Conservation (phyloP, 2,797 vertebrate species). For the Chromobotia macracanthus region DNA sequence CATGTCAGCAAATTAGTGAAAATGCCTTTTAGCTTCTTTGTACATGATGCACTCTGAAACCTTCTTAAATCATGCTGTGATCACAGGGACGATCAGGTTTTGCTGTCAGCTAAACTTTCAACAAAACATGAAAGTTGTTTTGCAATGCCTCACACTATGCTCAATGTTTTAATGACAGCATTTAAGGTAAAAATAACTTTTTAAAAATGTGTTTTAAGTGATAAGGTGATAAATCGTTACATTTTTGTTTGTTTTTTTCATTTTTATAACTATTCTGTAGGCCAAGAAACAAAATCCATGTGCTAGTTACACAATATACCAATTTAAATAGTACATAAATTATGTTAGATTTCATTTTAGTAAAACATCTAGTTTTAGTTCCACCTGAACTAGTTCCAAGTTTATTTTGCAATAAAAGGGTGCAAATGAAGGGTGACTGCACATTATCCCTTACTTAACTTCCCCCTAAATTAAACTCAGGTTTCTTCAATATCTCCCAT, state of each 20-base stretch:
- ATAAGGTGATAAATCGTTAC: no score
- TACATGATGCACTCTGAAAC: background rate
- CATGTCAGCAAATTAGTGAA: background rate
- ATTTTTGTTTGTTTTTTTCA: no score
- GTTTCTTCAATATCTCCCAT: conserved; percentile 11
- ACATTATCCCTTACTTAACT: background rate
- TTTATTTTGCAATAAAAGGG: background rate
- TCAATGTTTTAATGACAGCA: background rate
- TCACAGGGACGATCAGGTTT: background rate
- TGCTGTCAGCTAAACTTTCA: no score
- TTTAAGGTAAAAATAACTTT: background rate
- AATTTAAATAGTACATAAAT: no score
- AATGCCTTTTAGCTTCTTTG: background rate
- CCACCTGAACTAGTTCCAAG: background rate
- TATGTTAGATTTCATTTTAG: no score
- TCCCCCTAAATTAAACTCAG: background rate
- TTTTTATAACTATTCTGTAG: no score
- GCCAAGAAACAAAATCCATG: no score
- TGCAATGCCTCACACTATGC: background rate
- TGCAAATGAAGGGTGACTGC: background rate
- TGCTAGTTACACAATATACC: no score
- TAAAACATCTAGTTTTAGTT: no score
- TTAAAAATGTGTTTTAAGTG: background rate
- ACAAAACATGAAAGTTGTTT: background rate
- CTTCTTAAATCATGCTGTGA: background rate